Conservation (phyloP, 2,888 invertebrate genomes). For the Acleris literana region DNA sequence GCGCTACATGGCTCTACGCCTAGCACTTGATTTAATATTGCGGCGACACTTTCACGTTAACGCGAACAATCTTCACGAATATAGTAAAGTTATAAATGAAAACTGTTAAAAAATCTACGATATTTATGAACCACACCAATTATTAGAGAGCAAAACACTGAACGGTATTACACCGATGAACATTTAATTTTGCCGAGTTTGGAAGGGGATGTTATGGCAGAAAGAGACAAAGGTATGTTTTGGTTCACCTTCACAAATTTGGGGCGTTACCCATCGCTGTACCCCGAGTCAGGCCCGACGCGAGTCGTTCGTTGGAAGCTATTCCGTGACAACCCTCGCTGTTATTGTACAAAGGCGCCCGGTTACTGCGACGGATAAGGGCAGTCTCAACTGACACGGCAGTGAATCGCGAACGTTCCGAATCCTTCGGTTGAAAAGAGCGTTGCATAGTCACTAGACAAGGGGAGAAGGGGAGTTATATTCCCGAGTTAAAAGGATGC, state of each 20-base stretch:
- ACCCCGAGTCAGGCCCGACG: slow-evolving; percentile 48
- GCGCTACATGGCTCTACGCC: slow-evolving; percentile 66
- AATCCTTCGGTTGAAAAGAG: slow-evolving; percentile 1
- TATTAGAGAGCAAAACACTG: slow-evolving; percentile 48
- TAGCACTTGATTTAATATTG: slow-evolving; percentile 60
- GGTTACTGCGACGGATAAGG: not conserved
- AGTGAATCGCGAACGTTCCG: not conserved
- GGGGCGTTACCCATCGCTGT: slow-evolving; percentile 61
- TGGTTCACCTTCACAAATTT: slow-evolving; percentile 53
- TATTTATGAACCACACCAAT: slow-evolving; percentile 46
- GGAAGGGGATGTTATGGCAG: slow-evolving; percentile 53
- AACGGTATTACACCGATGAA: slow-evolving; percentile 54
- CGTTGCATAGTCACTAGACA: slow-evolving; percentile 36
- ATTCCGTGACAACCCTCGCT: slow-evolving; percentile 10
- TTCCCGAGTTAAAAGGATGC: slow-evolving; percentile 37
- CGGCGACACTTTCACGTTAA: slow-evolving; percentile 59
- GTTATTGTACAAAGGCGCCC: slow-evolving; percentile 7
- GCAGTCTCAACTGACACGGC: slow-evolving; percentile 1
- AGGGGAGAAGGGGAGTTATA: slow-evolving; percentile 34
- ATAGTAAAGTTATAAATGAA: slow-evolving; percentile 27
- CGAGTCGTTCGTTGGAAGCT: slow-evolving; percentile 9
- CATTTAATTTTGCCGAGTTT: slow-evolving; percentile 51
- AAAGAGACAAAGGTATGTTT: slow-evolving; percentile 65
- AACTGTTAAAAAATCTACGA: slow-evolving; percentile 38
- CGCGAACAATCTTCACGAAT: slow-evolving; percentile 47